phyloP scores from a whole-genome alignment of 1,140 invertebrate genomes.

The Stratiolaelaps scimitus region DNA sequence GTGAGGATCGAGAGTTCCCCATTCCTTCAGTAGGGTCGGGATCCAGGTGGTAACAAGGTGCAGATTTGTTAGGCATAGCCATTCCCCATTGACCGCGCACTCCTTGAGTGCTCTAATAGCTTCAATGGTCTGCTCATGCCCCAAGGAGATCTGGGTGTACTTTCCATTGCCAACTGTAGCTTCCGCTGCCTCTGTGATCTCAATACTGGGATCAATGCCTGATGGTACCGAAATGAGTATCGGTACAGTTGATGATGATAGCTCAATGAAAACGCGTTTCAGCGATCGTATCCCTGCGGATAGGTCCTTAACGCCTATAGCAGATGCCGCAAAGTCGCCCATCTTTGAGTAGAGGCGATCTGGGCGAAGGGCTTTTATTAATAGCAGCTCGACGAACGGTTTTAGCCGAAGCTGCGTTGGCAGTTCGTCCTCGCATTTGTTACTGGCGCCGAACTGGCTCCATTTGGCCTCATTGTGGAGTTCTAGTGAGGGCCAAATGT shows the following conservation, averaged over 20 bases:
- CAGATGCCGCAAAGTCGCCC: not conserved
- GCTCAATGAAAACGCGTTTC: constrained; percentile 46
- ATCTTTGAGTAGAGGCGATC: constrained; percentile 53
- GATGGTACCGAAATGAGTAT: constrained; percentile 59
- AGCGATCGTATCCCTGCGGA: constrained; percentile 10
- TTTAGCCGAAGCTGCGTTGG: constrained; percentile 49
- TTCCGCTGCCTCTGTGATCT: constrained; percentile 53
- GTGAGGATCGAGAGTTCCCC: constrained; percentile 48
- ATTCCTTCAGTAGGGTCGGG: constrained; percentile 54
- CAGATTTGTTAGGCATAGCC: constrained; percentile 74
- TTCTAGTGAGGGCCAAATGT: constrained; percentile 51
- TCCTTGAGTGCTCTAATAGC: constrained; percentile 48
- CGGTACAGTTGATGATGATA: constrained; percentile 52
- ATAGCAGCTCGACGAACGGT: constrained; percentile 67
- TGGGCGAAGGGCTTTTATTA: constrained; percentile 65
- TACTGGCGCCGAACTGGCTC: constrained; percentile 52
- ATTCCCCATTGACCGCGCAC: constrained; percentile 50
- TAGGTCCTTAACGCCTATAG: constrained; percentile 17
- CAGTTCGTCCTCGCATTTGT: constrained; percentile 49
- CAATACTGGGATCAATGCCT: constrained; percentile 68
- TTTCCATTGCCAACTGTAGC: constrained; percentile 46
- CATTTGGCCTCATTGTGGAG: constrained; percentile 53
- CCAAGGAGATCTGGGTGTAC: constrained; percentile 56
- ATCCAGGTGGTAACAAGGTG: constrained; percentile 70
- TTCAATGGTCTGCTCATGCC: constrained; percentile 56